Conservation (phyloP, 2,113 vertebrate genomes). For the Lophura nycthemera region DNA sequence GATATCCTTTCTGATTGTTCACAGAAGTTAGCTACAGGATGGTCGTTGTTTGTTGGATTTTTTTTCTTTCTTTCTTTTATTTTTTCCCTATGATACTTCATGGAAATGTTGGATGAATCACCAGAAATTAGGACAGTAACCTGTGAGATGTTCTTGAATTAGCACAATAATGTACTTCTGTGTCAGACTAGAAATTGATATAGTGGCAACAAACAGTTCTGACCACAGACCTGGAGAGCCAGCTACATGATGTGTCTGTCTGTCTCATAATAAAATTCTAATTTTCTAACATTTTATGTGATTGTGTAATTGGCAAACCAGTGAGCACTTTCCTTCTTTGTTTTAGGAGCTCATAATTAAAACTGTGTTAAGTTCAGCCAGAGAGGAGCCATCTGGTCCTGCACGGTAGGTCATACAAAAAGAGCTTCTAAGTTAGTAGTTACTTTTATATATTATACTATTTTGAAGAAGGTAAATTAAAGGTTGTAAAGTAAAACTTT, state of each 20-base stretch:
- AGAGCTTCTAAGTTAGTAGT: not conserved
- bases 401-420: conserved; percentile 84
- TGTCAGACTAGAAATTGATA: not conserved
- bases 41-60: not conserved
- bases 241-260: not conserved
- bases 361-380: conserved; percentile 93
- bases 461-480: not conserved
- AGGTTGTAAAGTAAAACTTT: not conserved
- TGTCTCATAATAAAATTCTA: not conserved
- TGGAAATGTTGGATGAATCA: not conserved
- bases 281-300: not conserved
- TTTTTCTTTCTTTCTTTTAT: not conserved
- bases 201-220: not conserved
- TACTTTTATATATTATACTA: not conserved
- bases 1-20: not conserved
- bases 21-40: not conserved
- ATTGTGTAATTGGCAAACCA: not conserved
- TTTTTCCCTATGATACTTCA: not conserved
- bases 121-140: not conserved
- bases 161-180: not conserved
- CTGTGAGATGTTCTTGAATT: not conserved
- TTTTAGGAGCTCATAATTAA: conserved; percentile 95
- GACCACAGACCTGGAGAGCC: not conserved
- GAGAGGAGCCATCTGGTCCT: conserved; percentile 95
- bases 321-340: conserved; percentile 38